Conservation (phyloP, 2,888 invertebrate species). For the Helleia helle region DNA sequence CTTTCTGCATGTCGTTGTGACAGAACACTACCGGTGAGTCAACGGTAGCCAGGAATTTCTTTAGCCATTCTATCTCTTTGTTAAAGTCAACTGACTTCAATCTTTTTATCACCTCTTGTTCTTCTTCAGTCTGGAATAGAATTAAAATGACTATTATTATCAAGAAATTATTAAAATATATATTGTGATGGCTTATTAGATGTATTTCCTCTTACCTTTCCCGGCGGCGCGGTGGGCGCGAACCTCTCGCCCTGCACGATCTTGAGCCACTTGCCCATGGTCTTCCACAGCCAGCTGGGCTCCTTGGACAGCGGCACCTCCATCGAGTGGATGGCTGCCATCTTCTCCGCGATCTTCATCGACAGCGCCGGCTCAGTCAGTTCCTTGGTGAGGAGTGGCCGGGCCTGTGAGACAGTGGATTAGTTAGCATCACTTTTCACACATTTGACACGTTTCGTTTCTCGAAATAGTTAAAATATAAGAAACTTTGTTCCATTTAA, state of each 20-base stretch:
- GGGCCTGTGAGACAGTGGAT: constrained; percentile 76
- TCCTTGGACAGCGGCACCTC: constrained; percentile 97
- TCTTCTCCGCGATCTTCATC: constrained; percentile 90
- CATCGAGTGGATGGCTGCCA: constrained; percentile 94
- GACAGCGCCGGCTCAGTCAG: constrained; percentile 86
- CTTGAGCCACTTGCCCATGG: constrained; percentile 84
- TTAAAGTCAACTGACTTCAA: constrained; percentile 73
- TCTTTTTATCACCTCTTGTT: constrained; percentile 42
- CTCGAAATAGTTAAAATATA: no score
- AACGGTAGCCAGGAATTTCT: constrained; percentile 70
- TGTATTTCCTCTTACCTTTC: constrained; percentile 9
- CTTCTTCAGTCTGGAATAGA: constrained; percentile 43
- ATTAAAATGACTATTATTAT: not conserved
- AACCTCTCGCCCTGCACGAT: constrained; percentile 59
- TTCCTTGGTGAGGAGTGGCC: constrained; percentile 87
- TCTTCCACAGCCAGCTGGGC: constrained; percentile 95
- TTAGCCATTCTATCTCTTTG: constrained; percentile 81
- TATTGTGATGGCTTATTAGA: no score
- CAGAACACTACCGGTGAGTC: constrained; percentile 92
- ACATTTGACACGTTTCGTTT: no score
- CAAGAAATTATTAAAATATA: no score
- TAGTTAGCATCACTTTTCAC: not conserved
- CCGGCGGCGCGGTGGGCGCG: constrained; percentile 8
- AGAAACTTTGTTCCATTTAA: no score
- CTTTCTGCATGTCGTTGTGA: constrained; percentile 96